A percentile compares a stretch with the other conserved stretches of the same genome.
Evolutionary conservation across 2,113 vertebrate genomes (phyloP).

Genomic region (mouse (Mus musculus)): GRCm39 chrX:47419501-47420000

Average conservation of each 20-base stretch:
- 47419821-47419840: conserved; percentile 5
- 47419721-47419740: neutral
- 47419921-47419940: conserved; percentile 41
- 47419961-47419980: neutral
- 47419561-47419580: conserved; percentile 37
- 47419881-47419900: neutral
- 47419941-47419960: neutral
- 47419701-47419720: neutral
- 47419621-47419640: conserved; percentile 38
- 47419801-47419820: neutral
- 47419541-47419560: conserved; percentile 50
- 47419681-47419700: neutral
- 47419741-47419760: neutral
- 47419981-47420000: conserved; percentile 33
- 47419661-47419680: neutral
- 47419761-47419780: neutral
- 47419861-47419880: conserved; percentile 10
- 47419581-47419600: conserved; percentile 31
- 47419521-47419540: conserved; percentile 64
- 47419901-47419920: neutral
- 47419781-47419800: conserved; percentile 42
- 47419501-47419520: conserved; percentile 49
- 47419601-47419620: conserved; percentile 23
- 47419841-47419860: neutral
- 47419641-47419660: neutral